phyloP scores from a whole-genome alignment of 2,113 vertebrate species.

The Plotosus lineatus region DNA sequence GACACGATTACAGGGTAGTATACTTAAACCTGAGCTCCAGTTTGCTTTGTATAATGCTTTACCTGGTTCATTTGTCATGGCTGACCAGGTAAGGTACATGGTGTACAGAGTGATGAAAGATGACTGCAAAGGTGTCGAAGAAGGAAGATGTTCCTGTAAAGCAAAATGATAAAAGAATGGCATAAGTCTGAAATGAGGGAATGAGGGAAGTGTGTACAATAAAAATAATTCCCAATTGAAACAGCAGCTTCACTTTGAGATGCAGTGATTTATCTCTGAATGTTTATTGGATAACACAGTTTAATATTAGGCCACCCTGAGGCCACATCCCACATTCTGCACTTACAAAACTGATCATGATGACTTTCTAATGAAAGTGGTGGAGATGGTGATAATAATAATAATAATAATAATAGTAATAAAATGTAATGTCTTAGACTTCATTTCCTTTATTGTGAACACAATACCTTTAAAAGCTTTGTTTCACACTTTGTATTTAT shows the following conservation, averaged over 20 bases:
- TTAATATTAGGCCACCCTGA: neutral
- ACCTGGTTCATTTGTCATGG: constrained; percentile 94
- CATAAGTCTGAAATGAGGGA: neutral
- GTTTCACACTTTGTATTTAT: no score
- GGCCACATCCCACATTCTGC: neutral
- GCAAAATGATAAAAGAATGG: neutral
- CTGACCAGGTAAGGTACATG: constrained; percentile 94
- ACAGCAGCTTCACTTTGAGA: neutral
- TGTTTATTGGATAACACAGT: neutral
- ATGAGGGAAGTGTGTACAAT: neutral
- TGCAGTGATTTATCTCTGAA: neutral
- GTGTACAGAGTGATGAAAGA: constrained; percentile 91
- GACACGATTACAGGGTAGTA: neutral
- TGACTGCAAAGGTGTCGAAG: constrained; percentile 91
- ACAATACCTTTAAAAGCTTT: no score
- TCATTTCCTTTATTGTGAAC: no score
- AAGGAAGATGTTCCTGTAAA: constrained; percentile 80
- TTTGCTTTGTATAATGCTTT: neutral
- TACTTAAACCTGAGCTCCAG: neutral
- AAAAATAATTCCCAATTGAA: neutral
- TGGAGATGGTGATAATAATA: neutral
- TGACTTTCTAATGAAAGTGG: neutral
- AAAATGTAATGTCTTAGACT: no score
- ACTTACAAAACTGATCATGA: neutral
- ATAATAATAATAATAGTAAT: neutral